Evolutionary conservation across 1,140 invertebrate species (phyloP), one percentile per base, ranked within the genome.

Genomic region (Bathynomus jamesi): DNA sequence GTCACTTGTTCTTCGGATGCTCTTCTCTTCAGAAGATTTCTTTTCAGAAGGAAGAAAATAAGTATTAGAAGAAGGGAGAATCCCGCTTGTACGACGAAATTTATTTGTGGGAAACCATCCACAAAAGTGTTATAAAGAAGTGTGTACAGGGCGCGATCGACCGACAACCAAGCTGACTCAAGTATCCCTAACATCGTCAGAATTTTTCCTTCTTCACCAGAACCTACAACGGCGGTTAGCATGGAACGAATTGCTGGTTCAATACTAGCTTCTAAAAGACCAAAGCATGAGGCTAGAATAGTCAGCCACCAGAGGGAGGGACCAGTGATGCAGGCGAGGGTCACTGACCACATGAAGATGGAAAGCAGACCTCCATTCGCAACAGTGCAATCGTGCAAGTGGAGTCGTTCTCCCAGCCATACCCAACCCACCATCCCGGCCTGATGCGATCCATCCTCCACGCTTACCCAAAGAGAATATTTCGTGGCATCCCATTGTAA

Each of bases 111-210:
- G 61, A 75, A 71, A 29, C n/a, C 25, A 8, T 65, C 30, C 28
- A 75, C 61, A 61, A 29, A 75, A 13, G 73, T 27, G 65, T 75
- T 75, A 65, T 75, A 75, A 17, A 75, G 61, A 28, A 13, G 53
- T 5, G 69, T 75, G 62, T 69, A 75, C 31, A 71, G 30, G n/a
- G 65, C 25, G 0, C 61, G 29, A 61, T 75, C 73, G 2, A 61
- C 73, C 21, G 67, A 21, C 8, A 75, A 61, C 66, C 69, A 75
- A 24, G 65, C 69, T 30, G 73, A 32, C 62, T 75, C 73, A 24
- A 75, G 10, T 28, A 75, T 40, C 17, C 73, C 73, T 28, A 31
- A 53, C 17, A 75, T 66, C 1, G 73, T 66, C 21, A 75, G 73
- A 1, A 75, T 62, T 63, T 31, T 40, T n/a, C 73, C 73, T 8